Base-by-base conservation (phyloP, 2,113 vertebrate species). In the Megaceryle maxima region DNA sequence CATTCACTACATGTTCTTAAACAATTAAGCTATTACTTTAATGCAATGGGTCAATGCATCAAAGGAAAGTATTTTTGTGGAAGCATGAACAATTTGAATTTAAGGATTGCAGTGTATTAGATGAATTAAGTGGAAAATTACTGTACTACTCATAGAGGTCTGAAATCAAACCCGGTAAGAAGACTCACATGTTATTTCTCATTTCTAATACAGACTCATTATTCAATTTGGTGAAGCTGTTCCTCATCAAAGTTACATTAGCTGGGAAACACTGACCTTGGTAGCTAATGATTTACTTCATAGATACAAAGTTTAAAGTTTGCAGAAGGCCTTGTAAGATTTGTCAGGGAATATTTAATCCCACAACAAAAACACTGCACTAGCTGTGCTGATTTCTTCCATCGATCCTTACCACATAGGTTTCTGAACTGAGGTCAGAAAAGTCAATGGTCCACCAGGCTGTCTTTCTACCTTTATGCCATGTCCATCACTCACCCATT, bases 41-140 rank as follows among this genome's bases (percentile, higher is more conserved):
- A 79, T 53, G 26, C 62, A 92, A 53, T 46, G 29, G 37, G 66
- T 92, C 67, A 83, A 76, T 69, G 51, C 28, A 69, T 91, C 66
- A 85, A 89, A 89, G 18, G 8, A 51, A 94, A 78, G 44, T 16
- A 67, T 75, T 96, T 88, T 84, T 82, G 69, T 91, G 84, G 87
- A 89, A 91, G 81, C 26, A 37, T 37, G 74, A 89, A 51, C 33
- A 87, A 73, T 92, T 68, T 78, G 24, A 83, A 82, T 87, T 66
- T 89, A 92, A 85, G 55, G 22, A 73, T 82, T 76, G 66, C 14
- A 82, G 24, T 33, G 13, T 92, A 89, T 89, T 89, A 82, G 57
- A 69, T 82, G 33, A 91, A 89, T 91, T 94, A 83, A 85, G 57
- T 87, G 55, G 82, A 94, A 96, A 95, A 96, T 89, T 81, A 76